Base-by-base conservation (phyloP, 2,797 vertebrate genomes). In the Bovichtus diacanthus region DNA sequence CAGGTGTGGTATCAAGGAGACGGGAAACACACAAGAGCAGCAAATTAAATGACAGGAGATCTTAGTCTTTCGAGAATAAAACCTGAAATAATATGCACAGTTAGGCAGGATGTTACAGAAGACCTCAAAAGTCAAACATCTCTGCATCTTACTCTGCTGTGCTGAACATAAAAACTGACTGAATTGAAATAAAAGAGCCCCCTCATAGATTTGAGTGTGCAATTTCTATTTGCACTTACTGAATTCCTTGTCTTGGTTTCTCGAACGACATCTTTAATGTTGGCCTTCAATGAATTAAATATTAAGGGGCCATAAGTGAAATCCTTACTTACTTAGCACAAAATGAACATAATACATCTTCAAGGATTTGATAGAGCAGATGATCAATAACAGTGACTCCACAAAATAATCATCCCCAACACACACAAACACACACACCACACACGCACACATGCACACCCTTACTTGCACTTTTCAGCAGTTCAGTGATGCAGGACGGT, bases 271-370 rank as follows among this genome's bases (percentile, higher is more conserved):
- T 76, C 60, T 63, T 62, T 62, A 76, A 82, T 47, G 50, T 63
- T 10, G 16, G 44, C 62, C 69, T 78, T 78, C 74, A 19, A 5
- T 63, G 62, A 71, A 80, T 74, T 53, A 36, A 83, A 84, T 79
- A 86, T 84, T 72, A 74, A 76, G 36, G 61, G 54, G 50, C 58
- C 66, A 75, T 84, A 75, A 77, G 51, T 58, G 54, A 77, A 68
- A 70, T 47, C 47, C 58, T 74, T 29, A 54, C 60, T 65, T 74
- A 21, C 31, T 16, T 6, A 63, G 76, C 43, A 10, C 74, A 69
- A 78, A 82, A 82, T 84, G 55, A 84, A 82, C 53, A 70, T 31
- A 64, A 70, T 83, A 68, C 60, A 81, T 86, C 80, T 82, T 86
- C 59, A 38, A 77, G 39, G 68, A 66, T 81, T 70, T 77, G 79